Evolutionary conservation across 2,113 vertebrate species (phyloP), one percentile per base, ranked within the genome.

Genomic region (Dolichotis patagonum): DNA sequence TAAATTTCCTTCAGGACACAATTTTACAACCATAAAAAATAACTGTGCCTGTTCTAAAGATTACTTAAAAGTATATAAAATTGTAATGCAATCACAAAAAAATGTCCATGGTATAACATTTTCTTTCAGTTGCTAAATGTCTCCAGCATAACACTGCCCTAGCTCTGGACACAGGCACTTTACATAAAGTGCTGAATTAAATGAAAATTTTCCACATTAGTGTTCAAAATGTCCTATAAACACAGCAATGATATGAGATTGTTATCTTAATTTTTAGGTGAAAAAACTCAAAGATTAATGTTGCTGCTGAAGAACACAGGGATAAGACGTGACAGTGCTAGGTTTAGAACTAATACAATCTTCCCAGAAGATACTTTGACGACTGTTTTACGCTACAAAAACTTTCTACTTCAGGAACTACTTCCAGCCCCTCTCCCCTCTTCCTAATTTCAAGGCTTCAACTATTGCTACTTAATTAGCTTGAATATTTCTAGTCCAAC

Each of bases 1-100:
- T 95, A 67, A 90, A 96, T 90, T 94, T 81, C 62, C 86, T 65
- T 92, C 43, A 88, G 14, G 62, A 67, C 81, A 19, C 38, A 90
- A 9, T 73, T 90, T 88, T 87, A 75, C 19, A 87, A 90, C 26
- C 65, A 17, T 20, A 94, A 83, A 73, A 94, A 35, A n/a, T 80
- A 65, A 78, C 58, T 90, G 78, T 78, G 35, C 12, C 46, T 20
- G 80, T 32, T 71, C 24, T 38, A 32, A 80, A 58, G 28, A 58
- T 94, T 38, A 91, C 26, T 13, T 73, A 67, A 96, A 75, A 65
- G 2, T 67, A n/a, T 52, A 38, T 43, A 38, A 32, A 26, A 89
- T 77, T 67, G 90, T 63, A 60, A 43, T 20, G 3, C 14, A 73
- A n/a, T 11, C 9, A 52, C 12, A 73, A 52, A 41, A 17, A 52